Percentiles rank a stretch among this genome's conserved stretches.
phyloP scores from a whole-genome alignment of 1,140 invertebrate genomes.

The Aphelenchoides besseyi region DNA sequence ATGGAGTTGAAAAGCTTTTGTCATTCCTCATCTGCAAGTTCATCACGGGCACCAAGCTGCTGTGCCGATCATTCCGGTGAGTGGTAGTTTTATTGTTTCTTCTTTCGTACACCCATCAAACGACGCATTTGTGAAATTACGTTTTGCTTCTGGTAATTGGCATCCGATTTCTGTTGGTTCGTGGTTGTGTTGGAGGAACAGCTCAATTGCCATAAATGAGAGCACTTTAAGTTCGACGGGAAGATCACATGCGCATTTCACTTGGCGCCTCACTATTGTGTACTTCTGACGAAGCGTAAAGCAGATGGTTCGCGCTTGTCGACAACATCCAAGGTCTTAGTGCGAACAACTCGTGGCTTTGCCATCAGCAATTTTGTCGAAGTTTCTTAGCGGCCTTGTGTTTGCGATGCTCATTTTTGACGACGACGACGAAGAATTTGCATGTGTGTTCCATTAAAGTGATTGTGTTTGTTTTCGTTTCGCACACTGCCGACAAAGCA shows the following conservation, averaged over 20 bases:
- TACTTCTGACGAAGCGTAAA: not conserved
- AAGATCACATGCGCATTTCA: not conserved
- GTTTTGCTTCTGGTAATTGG: not conserved
- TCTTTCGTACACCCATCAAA: no score
- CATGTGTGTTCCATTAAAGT: conserved; percentile 6
- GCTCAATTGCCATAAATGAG: not conserved
- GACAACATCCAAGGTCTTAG: not conserved
- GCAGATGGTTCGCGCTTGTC: not conserved
- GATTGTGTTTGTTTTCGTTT: conserved; percentile 3
- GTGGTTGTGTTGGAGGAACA: no score
- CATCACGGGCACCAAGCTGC: conserved; percentile 8
- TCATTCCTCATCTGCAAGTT: conserved; percentile 10
- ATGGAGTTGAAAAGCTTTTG: not conserved
- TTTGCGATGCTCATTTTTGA: not conserved
- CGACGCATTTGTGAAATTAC: not conserved
- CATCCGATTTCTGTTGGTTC: not conserved
- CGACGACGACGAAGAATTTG: not conserved
- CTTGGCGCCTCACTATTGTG: not conserved
- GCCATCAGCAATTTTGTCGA: not conserved
- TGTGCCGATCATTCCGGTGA: conserved; percentile 4
- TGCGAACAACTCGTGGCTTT: not conserved
- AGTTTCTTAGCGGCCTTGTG: not conserved
- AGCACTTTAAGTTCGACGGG: not conserved
- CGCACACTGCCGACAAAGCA: not conserved
- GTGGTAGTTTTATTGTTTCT: not conserved